Base-by-base conservation (phyloP, 2,888 invertebrate species). In the Cataglyphis altisquamis region DNA sequence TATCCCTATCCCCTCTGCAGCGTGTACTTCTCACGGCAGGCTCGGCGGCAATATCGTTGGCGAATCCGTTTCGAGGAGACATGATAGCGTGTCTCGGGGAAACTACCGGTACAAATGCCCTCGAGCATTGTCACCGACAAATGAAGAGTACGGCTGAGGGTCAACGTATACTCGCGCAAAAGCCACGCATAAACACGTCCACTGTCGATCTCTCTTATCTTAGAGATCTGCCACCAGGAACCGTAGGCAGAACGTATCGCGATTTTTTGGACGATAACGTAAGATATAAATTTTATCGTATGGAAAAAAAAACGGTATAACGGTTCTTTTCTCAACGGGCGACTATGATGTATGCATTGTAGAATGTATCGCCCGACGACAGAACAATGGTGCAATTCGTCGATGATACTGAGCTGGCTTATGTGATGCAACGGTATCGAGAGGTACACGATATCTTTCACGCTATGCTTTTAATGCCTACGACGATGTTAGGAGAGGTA, bases 391-490 rank as follows among this genome's bases (percentile, higher is more conserved):
- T 99, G 0, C 97, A 98, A 91, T 99, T 99, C 95, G 96, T 99
- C 68, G 97, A 98, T 88, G 98, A 99, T 94, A 95, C 97, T 1
- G 97, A 99, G 87, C 95, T 99, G 90, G 98, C 99, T 5, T 99
- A 99, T 95, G 97, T 99, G 66, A 98, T 99, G 97, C 98, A 99
- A 95, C 96, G 99, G 78, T 99, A 99, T 94, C 96, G 99, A 88
- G 99, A 99, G 95, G 97, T 98, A 10, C 99, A 99, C 95, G 99
- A 99, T 95, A 96, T 99, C 88, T 97, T 98, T 83, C 99, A 99
- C 95, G 97, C 99, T 0, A 96, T 98, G 25, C 96, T 99, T 60
- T 97, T 97, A 89, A 99, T 99, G 98, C 98, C 98, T 55, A 99
- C 98, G 15, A 98, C 98, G 91, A 98, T 99, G 98, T 95, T 99